Base-by-base conservation (phyloP, 2,888 invertebrate genomes). In the Oscheius sp. region DNA sequence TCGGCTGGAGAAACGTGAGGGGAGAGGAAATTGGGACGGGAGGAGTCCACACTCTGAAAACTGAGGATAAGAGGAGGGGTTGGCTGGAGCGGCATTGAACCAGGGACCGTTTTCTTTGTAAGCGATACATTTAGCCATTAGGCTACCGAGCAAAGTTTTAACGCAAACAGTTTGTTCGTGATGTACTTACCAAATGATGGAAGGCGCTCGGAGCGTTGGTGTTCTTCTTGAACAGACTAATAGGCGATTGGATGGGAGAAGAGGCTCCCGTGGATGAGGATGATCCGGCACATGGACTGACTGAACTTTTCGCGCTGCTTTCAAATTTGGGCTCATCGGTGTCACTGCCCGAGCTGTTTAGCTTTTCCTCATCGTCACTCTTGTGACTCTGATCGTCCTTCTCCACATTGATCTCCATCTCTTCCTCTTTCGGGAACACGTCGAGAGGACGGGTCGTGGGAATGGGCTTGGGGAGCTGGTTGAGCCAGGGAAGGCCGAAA, bases 401-500 rank as follows among this genome's bases (percentile, higher is more conserved):
- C 7, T 73, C 73, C 42, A 73, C 73, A 42, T 73, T 73, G 37
- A 73, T 65, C 35, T 58, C 73, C 37, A 73, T 35, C 47, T 73
- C 73, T 47, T 73, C 73, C 33, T 63, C 55, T 42, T 62, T 65
- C 48, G 63, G 50, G 42, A 50, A 63, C 7, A 73, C 47, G 10
- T 73, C 73, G 35, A 73, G 42, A n/a, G 73, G 73, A 10, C 73
- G 50, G 5, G 73, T 73, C 9, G 73, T 81, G 7, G 81, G 78
- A 65, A 81, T 77, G 0, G 81, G 81, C 66, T 78, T 81, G 21
- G 81, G 81, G 9, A 81, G 76, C 2, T 57, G 57, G 13, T 74
- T 63, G 29, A 81, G 59, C 76, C 76, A 78, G 1, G 78, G 60
- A 2, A 68, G 35, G 11, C 51, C 53, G 58, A 74, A 74, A 3